Evolutionary conservation across 2,797 vertebrate genomes (phyloP).

Genomic region (Buceros bicornis): DNA sequence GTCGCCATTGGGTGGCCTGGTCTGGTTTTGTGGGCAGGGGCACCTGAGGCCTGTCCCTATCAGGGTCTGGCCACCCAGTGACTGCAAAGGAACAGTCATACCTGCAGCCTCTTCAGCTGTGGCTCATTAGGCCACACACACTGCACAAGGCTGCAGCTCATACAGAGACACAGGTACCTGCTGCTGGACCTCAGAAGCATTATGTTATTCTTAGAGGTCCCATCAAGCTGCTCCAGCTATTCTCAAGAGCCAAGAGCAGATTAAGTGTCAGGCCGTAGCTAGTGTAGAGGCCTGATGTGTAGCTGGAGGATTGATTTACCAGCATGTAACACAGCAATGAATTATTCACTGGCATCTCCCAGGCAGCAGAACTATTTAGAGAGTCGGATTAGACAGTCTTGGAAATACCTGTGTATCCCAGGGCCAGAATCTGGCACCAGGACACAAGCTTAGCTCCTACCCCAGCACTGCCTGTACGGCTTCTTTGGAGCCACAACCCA

Average conservation of each 20-base stretch:
- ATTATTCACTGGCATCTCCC: conserved; percentile 56
- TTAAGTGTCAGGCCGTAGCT: conserved; percentile 33
- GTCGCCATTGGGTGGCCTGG: background rate
- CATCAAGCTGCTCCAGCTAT: background rate
- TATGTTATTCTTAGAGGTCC: background rate
- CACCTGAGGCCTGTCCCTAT: background rate
- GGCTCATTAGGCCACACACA: background rate
- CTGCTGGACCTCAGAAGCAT: background rate
- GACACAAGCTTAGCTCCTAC: background rate
- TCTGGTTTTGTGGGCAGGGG: background rate
- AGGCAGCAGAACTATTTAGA: background rate
- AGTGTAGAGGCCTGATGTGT: background rate
- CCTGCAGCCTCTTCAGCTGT: background rate
- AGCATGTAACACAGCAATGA: conserved; percentile 21
- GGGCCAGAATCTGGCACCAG: background rate
- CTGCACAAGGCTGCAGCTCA: background rate
- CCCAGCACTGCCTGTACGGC: background rate
- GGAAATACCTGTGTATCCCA: background rate
- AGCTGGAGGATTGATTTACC: conserved; percentile 26
- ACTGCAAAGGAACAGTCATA: background rate
- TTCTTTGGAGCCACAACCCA: background rate
- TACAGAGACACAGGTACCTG: background rate
- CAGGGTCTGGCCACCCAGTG: background rate
- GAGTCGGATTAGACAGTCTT: background rate
- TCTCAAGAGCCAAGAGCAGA: background rate